A percentile compares a stretch with the other conserved stretches of the same genome.
These are phyloP conservation scores for Cydia amplana DNA, from an alignment of 1,140 invertebrate genomes.

Conservation along the genomic window DNA sequence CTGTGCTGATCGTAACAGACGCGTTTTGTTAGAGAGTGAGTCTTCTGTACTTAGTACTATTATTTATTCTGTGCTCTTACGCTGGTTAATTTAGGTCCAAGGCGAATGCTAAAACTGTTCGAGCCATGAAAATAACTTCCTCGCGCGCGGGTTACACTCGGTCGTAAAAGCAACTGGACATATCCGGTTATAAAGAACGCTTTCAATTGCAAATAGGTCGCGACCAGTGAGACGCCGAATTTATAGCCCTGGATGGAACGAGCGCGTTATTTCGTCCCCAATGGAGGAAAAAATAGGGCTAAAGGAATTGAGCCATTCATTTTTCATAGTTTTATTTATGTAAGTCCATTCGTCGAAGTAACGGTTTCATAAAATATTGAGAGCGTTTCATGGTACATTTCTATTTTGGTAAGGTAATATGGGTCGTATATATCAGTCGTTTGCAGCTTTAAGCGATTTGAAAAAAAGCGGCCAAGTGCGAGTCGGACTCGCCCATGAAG, in stretches of 20 bases:
- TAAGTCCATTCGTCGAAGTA: slow-evolving; percentile 49
- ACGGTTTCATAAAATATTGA: slow-evolving; percentile 51
- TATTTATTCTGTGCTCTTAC: no score
- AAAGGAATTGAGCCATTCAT: slow-evolving; percentile 56
- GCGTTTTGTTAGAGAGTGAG: no score
- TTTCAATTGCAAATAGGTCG: slow-evolving; percentile 76
- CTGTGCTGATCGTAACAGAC: no score
- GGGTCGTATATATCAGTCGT: no score
- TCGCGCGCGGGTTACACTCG: slow-evolving; percentile 41
- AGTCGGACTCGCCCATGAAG: no score
- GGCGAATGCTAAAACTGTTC: neutral
- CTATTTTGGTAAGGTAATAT: neutral
- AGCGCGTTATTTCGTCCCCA: slow-evolving; percentile 60
- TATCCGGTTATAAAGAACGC: slow-evolving; percentile 73
- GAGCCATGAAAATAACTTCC: neutral
- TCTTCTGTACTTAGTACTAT: no score
- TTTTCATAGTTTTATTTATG: slow-evolving; percentile 60
- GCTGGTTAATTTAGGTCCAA: neutral
- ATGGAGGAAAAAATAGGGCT: slow-evolving; percentile 54
- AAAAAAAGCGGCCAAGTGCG: no score
- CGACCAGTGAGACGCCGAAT: slow-evolving; percentile 61
- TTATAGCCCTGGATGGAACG: slow-evolving; percentile 64
- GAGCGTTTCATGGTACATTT: neutral
- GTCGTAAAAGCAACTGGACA: slow-evolving; percentile 71
- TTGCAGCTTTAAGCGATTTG: no score